Evolutionary conservation across 2,888 invertebrate genomes (phyloP), one percentile per base, ranked within the genome.

Genomic region (Xestia rhomboidea): DNA sequence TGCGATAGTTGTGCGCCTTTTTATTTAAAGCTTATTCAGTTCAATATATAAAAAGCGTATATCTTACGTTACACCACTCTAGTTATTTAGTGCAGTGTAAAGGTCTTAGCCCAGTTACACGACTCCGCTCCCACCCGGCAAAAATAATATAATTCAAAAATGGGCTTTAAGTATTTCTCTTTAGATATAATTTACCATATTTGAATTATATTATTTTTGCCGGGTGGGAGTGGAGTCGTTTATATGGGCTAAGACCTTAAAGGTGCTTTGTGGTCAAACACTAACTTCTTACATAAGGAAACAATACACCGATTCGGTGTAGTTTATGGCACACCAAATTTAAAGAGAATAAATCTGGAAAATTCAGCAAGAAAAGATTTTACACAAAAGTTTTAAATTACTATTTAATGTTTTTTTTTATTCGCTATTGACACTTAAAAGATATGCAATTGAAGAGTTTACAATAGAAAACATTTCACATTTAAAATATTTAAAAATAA

Each of bases 241-340:
- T n/a, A n/a, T n/a, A n/a, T n/a, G n/a, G n/a, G n/a, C n/a, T n/a
- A n/a, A n/a, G n/a, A n/a, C n/a, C n/a, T n/a, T n/a, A n/a, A n/a
- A n/a, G 62, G 49, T 49, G 44, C n/a, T 71, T 85, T 81, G 72
- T 82, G 51, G n/a, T 77, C 60, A 70, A 76, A 68, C 69, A 77
- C 60, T 49, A 54, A 81, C 68, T 54, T 60, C 46, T 67, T 75
- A 82, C 63, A 82, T 73, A 72, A 81, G 82, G 79, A 82, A 78
- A 82, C 68, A 67, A 60, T 64, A 82, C 85, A 85, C 81, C 15
- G 13, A 64, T 66, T 41, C 49, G 75, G 70, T 81, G 49, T 27
- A 75, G 49, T 76, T 73, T 89, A 90, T 90, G 90, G 90, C 90
- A 90, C 90, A 87, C 77, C 79, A 85, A 85, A 89, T 88, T 82